Conservation (phyloP, 2,888 invertebrate species). For the Dioctria linearis region DNA sequence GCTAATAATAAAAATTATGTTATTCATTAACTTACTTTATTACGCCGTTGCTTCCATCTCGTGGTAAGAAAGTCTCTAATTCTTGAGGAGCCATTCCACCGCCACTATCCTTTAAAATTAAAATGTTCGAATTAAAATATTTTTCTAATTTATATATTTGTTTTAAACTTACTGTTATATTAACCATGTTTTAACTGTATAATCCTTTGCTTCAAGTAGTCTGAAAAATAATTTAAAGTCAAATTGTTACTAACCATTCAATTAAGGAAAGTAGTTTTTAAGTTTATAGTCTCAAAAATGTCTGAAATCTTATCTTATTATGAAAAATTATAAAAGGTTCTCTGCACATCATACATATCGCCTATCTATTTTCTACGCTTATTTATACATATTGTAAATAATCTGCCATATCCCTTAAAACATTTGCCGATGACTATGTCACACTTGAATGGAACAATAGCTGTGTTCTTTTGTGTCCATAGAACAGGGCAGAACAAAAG, state of each 20-base stretch:
- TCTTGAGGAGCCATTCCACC: slow-evolving; percentile 75
- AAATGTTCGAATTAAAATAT: neutral
- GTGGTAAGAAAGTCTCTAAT: slow-evolving; percentile 84
- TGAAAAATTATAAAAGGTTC: no score
- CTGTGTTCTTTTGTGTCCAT: no score
- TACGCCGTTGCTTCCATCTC: slow-evolving; percentile 72
- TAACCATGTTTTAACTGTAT: slow-evolving; percentile 50
- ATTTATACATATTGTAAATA: no score
- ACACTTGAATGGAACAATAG: no score
- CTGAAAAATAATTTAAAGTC: neutral
- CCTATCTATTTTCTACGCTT: no score
- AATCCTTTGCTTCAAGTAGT: neutral
- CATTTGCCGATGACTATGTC: no score
- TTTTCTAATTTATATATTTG: neutral
- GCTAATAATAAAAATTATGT: no score
- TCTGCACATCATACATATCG: no score
- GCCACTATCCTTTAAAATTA: slow-evolving; percentile 20
- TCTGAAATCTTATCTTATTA: no score
- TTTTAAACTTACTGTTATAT: slow-evolving; percentile 41
- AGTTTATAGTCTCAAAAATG: no score
- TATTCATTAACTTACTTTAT: slow-evolving; percentile 62
- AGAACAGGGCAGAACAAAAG: no score
- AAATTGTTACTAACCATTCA: slow-evolving; percentile 28
- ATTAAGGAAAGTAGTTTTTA: neutral
- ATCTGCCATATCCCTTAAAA: no score